These are phyloP conservation scores for Ciconia maguari DNA, from an alignment of 2,113 vertebrate genomes.

Conservation along the genomic window DNA sequence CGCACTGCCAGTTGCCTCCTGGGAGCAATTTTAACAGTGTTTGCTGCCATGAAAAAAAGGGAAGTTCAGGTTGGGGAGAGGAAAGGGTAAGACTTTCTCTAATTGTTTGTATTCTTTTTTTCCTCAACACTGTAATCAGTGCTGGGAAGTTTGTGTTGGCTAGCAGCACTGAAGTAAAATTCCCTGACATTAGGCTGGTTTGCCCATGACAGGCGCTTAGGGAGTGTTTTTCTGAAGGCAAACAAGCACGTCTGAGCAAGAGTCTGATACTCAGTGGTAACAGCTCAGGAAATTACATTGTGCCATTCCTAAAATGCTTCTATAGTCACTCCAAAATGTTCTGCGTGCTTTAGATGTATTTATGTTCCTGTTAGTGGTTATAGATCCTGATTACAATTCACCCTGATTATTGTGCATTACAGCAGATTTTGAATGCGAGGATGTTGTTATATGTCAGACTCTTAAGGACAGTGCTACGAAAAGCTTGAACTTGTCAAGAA, in stretches of 20 bases:
- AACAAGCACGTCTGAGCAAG: background rate
- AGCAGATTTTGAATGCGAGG: background rate
- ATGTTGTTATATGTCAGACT: background rate
- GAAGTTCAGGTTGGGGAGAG: background rate
- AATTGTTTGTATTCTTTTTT: background rate
- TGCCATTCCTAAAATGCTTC: background rate
- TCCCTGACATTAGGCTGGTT: background rate
- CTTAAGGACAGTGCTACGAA: background rate
- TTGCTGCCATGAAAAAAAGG: background rate
- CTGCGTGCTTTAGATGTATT: background rate
- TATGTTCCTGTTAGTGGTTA: background rate
- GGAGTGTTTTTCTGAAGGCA: background rate
- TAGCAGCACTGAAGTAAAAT: background rate
- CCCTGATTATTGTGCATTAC: background rate
- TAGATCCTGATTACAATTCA: background rate
- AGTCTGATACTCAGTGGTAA: background rate
- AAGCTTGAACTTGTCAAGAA: background rate
- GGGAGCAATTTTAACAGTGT: background rate
- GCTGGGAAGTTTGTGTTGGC: background rate
- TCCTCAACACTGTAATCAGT: background rate
- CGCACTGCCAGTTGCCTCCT: rapidly evolving
- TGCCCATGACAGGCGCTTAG: background rate
- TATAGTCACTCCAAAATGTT: background rate
- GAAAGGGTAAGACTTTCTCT: background rate
- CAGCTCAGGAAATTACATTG: background rate